Evolutionary conservation across 2,113 vertebrate genomes (phyloP).

Genomic region (Forbesichthys agassizii): DNA sequence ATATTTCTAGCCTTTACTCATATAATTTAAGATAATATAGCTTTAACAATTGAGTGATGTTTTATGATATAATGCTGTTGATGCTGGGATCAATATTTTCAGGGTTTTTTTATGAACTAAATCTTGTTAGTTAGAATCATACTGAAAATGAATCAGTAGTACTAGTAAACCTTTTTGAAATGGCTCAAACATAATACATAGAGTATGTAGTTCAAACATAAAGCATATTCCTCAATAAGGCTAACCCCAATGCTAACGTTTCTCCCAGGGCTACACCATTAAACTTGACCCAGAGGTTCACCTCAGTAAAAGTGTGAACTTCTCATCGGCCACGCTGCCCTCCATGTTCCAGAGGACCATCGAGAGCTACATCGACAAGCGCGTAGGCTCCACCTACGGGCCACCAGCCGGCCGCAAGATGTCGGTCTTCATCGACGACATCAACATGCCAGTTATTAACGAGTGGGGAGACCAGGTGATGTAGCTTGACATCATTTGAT

Average conservation of each 20-base stretch:
- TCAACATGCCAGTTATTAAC: constrained; percentile 89
- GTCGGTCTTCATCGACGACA: constrained; percentile 85
- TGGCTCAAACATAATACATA: no score
- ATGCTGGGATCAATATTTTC: no score
- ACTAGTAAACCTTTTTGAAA: no score
- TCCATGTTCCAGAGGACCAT: constrained; percentile 83
- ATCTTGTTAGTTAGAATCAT: no score
- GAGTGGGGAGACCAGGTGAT: constrained; percentile 87
- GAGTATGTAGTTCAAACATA: no score
- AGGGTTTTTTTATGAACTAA: no score
- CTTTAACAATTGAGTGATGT: no score
- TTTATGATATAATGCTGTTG: no score
- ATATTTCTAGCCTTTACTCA: no score
- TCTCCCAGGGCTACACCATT: constrained; percentile 75
- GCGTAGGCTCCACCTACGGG: constrained; percentile 83
- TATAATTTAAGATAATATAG: no score
- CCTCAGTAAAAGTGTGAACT: constrained; percentile 80
- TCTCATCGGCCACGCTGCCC: constrained; percentile 84
- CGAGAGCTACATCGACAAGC: constrained; percentile 85
- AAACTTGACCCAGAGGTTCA: constrained; percentile 81
- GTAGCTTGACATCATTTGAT: neutral
- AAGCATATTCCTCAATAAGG: no score
- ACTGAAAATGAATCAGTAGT: no score
- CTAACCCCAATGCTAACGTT: neutral
- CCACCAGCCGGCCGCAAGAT: constrained; percentile 83